Percentiles rank a stretch among this genome's conserved stretches.
These are phyloP conservation scores for Parazoanthus darwini DNA, from an alignment of 92 coral and sea anemone species.

Conservation along the genomic window DNA sequence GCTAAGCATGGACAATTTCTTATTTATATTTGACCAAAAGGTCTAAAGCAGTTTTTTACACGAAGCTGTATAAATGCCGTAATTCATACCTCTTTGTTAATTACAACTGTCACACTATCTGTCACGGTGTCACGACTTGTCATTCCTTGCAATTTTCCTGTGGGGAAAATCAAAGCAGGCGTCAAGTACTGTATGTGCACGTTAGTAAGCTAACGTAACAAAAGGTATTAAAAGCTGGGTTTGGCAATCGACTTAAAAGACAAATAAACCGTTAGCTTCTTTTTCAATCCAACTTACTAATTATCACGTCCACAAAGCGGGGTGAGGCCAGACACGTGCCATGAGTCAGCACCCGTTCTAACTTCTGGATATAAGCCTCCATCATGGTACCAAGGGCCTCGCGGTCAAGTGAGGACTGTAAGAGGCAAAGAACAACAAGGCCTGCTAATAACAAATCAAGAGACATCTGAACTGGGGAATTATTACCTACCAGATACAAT, in stretches of 20 bases:
- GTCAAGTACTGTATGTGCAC: too few species aligned
- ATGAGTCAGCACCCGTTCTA: constrained; percentile 58
- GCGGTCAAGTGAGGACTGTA: constrained; percentile 66
- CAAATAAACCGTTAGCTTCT: background rate
- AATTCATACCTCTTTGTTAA: constrained; percentile 25
- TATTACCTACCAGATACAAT: too few species aligned
- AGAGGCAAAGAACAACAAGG: background rate
- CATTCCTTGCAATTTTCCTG: constrained; percentile 18
- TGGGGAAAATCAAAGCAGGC: background rate
- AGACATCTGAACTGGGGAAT: background rate
- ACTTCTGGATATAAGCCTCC: constrained; percentile 64
- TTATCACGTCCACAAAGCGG: constrained; percentile 46
- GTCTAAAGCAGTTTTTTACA: too few species aligned
- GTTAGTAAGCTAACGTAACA: background rate
- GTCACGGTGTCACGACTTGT: constrained; percentile 17
- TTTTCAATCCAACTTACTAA: constrained; percentile 39
- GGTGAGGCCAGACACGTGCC: constrained; percentile 69
- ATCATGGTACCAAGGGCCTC: constrained; percentile 65
- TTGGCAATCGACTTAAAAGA: background rate
- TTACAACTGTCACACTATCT: background rate
- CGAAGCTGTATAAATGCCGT: background rate
- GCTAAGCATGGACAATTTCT: too few species aligned
- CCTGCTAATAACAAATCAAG: background rate
- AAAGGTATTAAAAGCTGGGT: background rate
- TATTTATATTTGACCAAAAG: too few species aligned